A percentile compares a stretch with the other conserved stretches of the same genome.
These are phyloP conservation scores for Lagenorhynchus albirostris DNA, from an alignment of 2,113 vertebrate genomes.

Conservation along the genomic window DNA sequence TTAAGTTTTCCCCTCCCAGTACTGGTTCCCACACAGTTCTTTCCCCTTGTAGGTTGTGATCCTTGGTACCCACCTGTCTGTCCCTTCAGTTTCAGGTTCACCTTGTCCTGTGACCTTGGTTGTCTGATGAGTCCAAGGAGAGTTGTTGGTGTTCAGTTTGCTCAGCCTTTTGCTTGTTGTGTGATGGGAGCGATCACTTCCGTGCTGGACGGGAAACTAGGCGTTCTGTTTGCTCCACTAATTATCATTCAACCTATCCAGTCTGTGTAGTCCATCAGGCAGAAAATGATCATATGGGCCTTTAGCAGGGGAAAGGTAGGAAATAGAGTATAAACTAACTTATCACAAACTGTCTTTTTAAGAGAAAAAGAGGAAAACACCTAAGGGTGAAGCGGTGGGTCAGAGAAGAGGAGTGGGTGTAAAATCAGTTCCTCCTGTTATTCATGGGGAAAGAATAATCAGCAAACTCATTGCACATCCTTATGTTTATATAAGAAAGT, in stretches of 20 bases:
- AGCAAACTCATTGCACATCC: conserved; percentile 39
- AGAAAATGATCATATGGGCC: background rate
- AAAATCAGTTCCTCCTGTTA: conserved; percentile 43
- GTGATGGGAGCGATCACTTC: background rate
- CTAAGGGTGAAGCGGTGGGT: background rate
- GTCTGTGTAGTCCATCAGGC: background rate
- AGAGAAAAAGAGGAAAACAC: background rate
- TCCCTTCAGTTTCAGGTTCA: background rate
- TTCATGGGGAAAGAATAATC: conserved; percentile 37
- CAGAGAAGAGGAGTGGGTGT: background rate
- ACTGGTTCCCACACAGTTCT: background rate
- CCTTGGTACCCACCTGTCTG: background rate
- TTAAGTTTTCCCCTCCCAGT: background rate
- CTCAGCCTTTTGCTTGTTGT: background rate
- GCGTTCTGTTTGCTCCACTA: background rate
- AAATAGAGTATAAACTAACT: background rate
- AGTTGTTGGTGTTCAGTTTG: background rate
- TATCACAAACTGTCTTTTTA: background rate
- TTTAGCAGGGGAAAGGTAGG: background rate
- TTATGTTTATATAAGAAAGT: conserved; percentile 27
- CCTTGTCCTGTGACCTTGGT: background rate
- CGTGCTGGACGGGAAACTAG: background rate
- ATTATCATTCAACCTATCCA: background rate
- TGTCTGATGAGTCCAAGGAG: background rate
- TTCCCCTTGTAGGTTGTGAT: background rate